Evolutionary conservation across 2,113 vertebrate species (phyloP), one percentile per base, ranked within the genome.

Genomic region (Odontesthes bonariensis): DNA sequence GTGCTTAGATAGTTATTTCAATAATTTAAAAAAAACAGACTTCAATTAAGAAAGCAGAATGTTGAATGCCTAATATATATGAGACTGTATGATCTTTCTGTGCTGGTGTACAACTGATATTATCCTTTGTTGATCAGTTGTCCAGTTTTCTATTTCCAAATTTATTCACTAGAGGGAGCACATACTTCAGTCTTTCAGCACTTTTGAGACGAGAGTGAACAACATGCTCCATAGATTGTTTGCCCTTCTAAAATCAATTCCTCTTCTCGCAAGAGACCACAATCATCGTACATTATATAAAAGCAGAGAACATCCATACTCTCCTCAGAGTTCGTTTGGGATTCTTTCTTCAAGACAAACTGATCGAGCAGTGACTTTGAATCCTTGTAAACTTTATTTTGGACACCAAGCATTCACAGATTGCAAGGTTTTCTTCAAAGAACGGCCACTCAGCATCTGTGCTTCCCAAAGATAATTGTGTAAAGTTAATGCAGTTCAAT

Each of bases 141-240:
- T 81, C 71, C 74, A 77, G 66, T 87, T 79, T 77, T 67, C 73
- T 65, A 75, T 83, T 93, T 85, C 91, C 79, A 49, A 58, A 88
- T 86, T 49, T 5, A 74, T 83, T 91, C 93, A 94, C 94, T 93
- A 94, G 93, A 91, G 92, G 93, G 93, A 87, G 94, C 90, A 94
- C 91, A 84, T 23, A 73, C 60, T 52, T 74, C 23, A 57, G 61
- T 72, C 17, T 71, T 23, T 64, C 19, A 23, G 22, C 44, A 11
- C 32, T 52, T 22, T n/a, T 20, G 38, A 22, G 47, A 40, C 7
- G 52, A 23, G 47, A 16, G 16, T 11, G 40, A 40, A 75, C 49
- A 57, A 47, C 68, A 27, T 1, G 6, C 19, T 52, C 27, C 27
- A 32, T 35, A 9, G n/a, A 22, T 65, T 56, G 20, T 40, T 44